Base-by-base conservation (phyloP, 2,797 vertebrate genomes). In the Amblyraja radiata region DNA sequence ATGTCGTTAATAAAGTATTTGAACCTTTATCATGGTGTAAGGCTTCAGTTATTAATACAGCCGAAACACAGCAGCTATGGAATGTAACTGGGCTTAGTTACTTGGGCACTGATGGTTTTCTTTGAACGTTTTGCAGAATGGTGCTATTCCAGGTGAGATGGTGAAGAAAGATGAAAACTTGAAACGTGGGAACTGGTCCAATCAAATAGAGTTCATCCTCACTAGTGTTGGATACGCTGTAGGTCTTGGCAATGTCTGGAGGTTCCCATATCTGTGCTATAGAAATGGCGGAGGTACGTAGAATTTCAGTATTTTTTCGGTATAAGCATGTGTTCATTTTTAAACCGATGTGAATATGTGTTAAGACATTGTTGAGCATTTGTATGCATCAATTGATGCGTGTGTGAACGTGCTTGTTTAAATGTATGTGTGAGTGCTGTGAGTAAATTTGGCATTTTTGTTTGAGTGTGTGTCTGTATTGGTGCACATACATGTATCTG, bases 261-360 rank as follows among this genome's bases (percentile, higher is more conserved):
- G 98, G 95, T 99, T 99, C 93, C 99, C 99, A 6, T 99, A 99
- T 96, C 98, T 99, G 95, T 99, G 98, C 97, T 99, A 99, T 96
- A 97, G 98, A 95, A 99, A 99, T 96, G 99, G 99, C 96, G 99
- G 99, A 97, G 99, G 99, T 99, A 95, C 77, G 95, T 95, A 16
- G 1, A 79, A 77, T 36, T 77, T 74, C 76, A 18, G 9, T 46
- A 18, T 18, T 71, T 91, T 58, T 58, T 10, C n/a, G 65, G 76
- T 91, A 61, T 80, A 86, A 91, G 63, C 61, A 77, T 25, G 93
- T 84, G 93, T 76, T 14, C 77, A 39, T 76, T 58, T 93, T n/a
- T 90, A 68, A 39, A 16, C 77, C 73, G 28, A 79, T 93, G 73
- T 93, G 90, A 90, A 73, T 92, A 83, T 90, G 86, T 79, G 73